Base-by-base conservation (phyloP, 2,888 invertebrate genomes). In the Caenorhabditis panamensis region DNA sequence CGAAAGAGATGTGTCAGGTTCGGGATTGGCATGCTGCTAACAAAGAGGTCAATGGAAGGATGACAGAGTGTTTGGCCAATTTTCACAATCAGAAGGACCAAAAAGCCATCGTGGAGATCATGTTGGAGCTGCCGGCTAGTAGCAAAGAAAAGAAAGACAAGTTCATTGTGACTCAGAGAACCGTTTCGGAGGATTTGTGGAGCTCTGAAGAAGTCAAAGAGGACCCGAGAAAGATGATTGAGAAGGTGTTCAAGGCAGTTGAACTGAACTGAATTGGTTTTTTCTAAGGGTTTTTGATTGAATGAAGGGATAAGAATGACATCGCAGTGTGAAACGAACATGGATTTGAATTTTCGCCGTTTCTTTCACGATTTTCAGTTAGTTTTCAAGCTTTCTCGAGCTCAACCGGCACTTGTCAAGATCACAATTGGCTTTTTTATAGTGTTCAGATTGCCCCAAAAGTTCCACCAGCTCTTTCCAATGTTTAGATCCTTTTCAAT, bases 41-140 rank as follows among this genome's bases (percentile, higher is more conserved):
- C 5, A 47, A 47, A 18, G 47, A 47, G 47, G 18, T 47, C 18
- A 2, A 1, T 5, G 47, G 47, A 18, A n/a, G 20, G 47, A 47
- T 69, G 36, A 61, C 51, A 18, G 59, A 49, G 51, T 69, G 58
- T 36, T 18, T 69, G 22, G 26, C 18, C 8, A 61, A 69, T 37
- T 59, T 69, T 41, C 49, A 69, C 5, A 51, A 69, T 22, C 26
- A 44, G 36, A 51, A 24, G 11, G n/a, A n/a, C n/a, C 51, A 18
- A 6, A 59, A 61, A 26, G 47, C 47, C 3, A 51, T 69, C n/a
- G 51, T 22, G 20, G 49, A 61, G 36, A 51, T 69, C 22, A 59
- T 37, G 1, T 26, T 69, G 9, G 59, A 69, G n/a, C 26, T 69
- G n/a, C 47, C n/a, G n/a, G n/a, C n/a, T n/a, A n/a, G n/a, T n/a